These are phyloP conservation scores for Hipparchia sbordonii DNA, from an alignment of 2,888 invertebrate species.

Conservation along the genomic window DNA sequence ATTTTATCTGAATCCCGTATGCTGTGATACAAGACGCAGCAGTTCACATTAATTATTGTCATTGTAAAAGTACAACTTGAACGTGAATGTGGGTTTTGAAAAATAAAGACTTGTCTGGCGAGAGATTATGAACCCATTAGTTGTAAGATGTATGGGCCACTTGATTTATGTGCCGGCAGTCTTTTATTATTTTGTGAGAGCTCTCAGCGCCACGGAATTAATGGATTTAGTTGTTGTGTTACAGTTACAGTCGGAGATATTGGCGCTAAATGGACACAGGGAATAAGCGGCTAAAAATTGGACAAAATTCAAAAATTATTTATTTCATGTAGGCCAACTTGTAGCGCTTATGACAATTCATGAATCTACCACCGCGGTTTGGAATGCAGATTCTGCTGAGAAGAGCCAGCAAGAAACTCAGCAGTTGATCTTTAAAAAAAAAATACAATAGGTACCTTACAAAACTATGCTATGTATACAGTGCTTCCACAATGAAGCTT, in stretches of 20 bases:
- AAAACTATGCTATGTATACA: too few relatives aligned
- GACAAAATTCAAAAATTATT: neutral
- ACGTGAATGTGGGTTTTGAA: conserved; percentile 14
- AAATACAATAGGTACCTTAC: too few relatives aligned
- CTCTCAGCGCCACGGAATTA: conserved; percentile 40
- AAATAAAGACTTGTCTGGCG: conserved; percentile 24
- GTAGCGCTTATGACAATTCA: too few relatives aligned
- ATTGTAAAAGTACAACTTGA: conserved; percentile 11
- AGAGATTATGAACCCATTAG: conserved; percentile 44
- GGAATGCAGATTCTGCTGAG: too few relatives aligned
- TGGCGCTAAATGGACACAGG: conserved; percentile 26
- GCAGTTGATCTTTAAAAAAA: too few relatives aligned
- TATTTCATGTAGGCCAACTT: too few relatives aligned
- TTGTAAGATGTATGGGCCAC: conserved; percentile 41
- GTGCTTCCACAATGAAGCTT: too few relatives aligned
- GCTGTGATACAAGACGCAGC: neutral
- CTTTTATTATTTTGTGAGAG: conserved; percentile 46
- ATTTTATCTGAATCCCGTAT: neutral
- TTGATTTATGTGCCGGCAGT: conserved; percentile 46
- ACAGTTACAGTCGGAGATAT: conserved; percentile 14
- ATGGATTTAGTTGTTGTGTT: conserved; percentile 24
- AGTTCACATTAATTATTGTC: conserved; percentile 22
- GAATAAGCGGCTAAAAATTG: conserved; percentile 11
- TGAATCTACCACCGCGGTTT: too few relatives aligned
- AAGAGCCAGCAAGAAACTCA: too few relatives aligned